Evolutionary conservation across 2,888 invertebrate species (phyloP), one percentile per base, ranked within the genome.

Genomic region (Parnassius smintheus): DNA sequence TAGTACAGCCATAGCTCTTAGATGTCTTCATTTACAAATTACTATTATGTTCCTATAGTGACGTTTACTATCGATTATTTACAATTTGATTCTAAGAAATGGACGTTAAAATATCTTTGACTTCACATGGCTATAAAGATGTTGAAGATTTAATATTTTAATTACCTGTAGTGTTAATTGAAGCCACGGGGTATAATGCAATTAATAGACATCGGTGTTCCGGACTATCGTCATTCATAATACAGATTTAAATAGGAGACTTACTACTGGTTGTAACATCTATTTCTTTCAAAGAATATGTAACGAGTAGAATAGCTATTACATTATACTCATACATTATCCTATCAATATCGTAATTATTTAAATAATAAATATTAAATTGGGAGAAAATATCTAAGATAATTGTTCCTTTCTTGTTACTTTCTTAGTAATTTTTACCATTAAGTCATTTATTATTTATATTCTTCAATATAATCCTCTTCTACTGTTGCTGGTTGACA

Each of bases 131-230:
- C 61, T 60, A 66, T 67, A 66, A 49, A 49, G 62, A 56, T 64
- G 62, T 63, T 44, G 61, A 56, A 55, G 62, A 66, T 65, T 59
- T 61, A 59, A 62, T 66, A 60, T 49, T 64, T 59, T 69, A 67
- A 63, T 68, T 65, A 65, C 62, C 50, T 62, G 56, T 77, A 78
- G 85, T 85, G 85, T 82, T 84, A 81, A 83, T 82, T 80, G 79
- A 80, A 77, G 77, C 76, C 70, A 73, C 75, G 72, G 80, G 80
- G 77, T 70, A 71, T 72, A 70, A 73, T 71, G 68, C 75, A 75
- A 76, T 77, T 77, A 73, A 78, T 78, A 70, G 73, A 72, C 68
- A 74, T 66, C 71, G 62, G 70, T 68, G 72, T 70, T 73, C 69
- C 72, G 77, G 78, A 77, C 73, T 74, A 74, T 80, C 78, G 78